Evolutionary conservation across 2,888 invertebrate genomes (phyloP).

Genomic region (Nemoura dubitans): DNA sequence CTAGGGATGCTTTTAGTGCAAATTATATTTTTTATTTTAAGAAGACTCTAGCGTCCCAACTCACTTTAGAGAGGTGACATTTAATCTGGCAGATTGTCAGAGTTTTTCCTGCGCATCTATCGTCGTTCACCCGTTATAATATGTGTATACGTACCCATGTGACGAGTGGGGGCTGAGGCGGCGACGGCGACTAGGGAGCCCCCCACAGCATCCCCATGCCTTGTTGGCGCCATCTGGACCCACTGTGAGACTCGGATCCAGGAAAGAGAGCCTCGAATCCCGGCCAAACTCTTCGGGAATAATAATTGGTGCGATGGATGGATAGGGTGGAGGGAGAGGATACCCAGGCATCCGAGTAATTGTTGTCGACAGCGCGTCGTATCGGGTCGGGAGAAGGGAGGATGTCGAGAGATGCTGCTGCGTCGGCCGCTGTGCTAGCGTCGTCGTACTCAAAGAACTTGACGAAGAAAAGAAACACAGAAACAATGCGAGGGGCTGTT

Average conservation of each 20-base stretch:
- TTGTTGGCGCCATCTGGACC: slow-evolving; percentile 39
- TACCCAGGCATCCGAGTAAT: slow-evolving; percentile 24
- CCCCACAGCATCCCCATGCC: neutral
- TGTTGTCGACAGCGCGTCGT: slow-evolving; percentile 35
- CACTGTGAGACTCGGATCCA: neutral
- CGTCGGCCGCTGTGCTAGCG: neutral
- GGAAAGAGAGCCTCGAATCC: slow-evolving; percentile 9
- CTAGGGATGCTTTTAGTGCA: slow-evolving; percentile 1
- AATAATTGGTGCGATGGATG: slow-evolving; percentile 36
- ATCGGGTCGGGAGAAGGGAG: neutral
- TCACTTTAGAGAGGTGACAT: slow-evolving; percentile 35
- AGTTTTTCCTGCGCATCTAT: slow-evolving; percentile 37
- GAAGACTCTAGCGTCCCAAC: neutral
- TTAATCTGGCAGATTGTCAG: slow-evolving; percentile 41
- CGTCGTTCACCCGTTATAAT: slow-evolving; percentile 31
- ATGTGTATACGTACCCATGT: slow-evolving; percentile 24
- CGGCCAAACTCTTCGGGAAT: slow-evolving; percentile 15
- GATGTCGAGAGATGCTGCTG: slow-evolving; percentile 19
- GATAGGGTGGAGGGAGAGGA: slow-evolving; percentile 34
- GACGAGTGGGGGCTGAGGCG: neutral
- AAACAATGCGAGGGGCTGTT: slow-evolving; percentile 3
- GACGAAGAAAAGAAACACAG: slow-evolving; percentile 32
- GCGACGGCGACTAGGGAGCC: neutral
- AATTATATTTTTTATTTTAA: slow-evolving; percentile 30
- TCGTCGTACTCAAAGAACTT: slow-evolving; percentile 16